Evolutionary conservation across 2,113 vertebrate genomes (phyloP), one percentile per base, ranked within the genome.

Genomic region (Daphoenositta chrysoptera): DNA sequence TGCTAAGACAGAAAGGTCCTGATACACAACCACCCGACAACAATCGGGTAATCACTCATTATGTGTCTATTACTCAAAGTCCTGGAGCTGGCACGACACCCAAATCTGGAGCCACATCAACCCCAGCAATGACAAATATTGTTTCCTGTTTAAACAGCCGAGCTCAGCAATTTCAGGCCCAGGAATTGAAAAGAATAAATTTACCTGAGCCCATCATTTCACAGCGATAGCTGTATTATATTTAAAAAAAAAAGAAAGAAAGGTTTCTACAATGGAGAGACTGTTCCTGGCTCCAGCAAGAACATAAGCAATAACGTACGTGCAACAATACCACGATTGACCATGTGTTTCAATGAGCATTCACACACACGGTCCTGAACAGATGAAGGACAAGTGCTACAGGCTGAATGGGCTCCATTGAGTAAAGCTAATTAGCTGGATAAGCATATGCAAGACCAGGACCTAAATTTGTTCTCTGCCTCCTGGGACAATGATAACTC

Each of bases 401-500:
- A 33, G 75, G 84, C 78, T 91, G 84, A 95, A 94, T 50, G 84
- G 93, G 83, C 89, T 89, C 47, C 91, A 89, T 83, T 93, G 69
- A 95, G 77, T 17, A 64, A 2, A 91, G 87, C 87, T 93, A 91
- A 94, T 96, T 92, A 96, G 81, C 89, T 84, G 81, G 11, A 87
- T 72, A 85, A 93, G 87, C 81, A 94, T 76, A 96, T 94, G 93
- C 89, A 89, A 95, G 84, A 83, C 71, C 14, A 6, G 73, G 84
- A 94, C 89, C 81, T 84, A 89, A 94, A 96, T 94, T 87, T 93
- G 84, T 87, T 96, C 94, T 81, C 61, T 64, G 84, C 65, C 93
- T 93, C 94, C 66, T 48, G 57, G 48, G 68, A 96, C 73, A 37
- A 65, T 0, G 66, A 54, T 80, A 91, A 76, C 71, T 93, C 81